These are phyloP conservation scores for Neopelma chrysocephalum DNA, from an alignment of 2,797 vertebrate genomes.

Conservation along the genomic window DNA sequence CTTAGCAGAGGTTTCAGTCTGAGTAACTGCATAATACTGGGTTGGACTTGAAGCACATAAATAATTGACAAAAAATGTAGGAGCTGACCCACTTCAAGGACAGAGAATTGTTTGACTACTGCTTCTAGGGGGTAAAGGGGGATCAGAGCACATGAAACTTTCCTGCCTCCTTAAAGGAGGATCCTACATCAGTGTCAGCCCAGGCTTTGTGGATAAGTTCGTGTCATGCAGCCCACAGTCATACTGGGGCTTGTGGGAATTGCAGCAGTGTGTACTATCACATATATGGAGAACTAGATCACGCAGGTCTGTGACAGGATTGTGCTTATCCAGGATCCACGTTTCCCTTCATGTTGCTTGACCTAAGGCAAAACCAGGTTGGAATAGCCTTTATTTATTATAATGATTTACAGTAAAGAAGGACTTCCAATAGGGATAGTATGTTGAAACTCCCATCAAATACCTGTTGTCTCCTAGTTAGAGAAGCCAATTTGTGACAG, in stretches of 20 bases:
- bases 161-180: not conserved
- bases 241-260: not conserved
- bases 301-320: not conserved
- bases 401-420: not conserved
- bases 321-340: not conserved
- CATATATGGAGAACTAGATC: not conserved
- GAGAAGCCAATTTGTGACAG: not conserved
- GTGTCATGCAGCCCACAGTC: not conserved
- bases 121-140: not conserved
- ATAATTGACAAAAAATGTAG: not conserved
- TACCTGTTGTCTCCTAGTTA: not conserved
- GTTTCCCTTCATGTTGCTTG: not conserved
- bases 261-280: rapidly evolving
- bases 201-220: not conserved
- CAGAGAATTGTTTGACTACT: not conserved
- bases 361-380: not conserved
- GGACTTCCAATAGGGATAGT: not conserved
- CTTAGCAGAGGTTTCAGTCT: not conserved
- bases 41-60: not conserved
- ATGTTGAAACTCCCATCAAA: not conserved
- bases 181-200: not conserved
- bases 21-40: not conserved
- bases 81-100: not conserved
- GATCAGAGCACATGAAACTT: not conserved
- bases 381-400: not conserved